Conservation (phyloP, 2,113 vertebrate genomes). For the Charina bottae region DNA sequence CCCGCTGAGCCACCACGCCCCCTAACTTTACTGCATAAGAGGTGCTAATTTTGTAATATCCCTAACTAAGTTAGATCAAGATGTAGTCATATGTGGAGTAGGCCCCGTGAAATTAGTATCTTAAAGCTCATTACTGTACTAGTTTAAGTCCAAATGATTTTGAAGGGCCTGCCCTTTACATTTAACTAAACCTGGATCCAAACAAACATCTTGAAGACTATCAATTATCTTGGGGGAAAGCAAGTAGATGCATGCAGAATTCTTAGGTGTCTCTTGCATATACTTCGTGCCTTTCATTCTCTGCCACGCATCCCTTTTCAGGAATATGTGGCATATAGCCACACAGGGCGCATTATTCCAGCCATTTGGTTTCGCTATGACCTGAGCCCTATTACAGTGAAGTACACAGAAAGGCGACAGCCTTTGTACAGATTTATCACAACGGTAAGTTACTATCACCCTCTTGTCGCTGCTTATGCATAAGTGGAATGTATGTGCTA, state of each 20-base stretch:
- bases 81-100: background rate
- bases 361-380: slow-evolving; percentile 99
- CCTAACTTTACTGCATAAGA: background rate
- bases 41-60: background rate
- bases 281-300: background rate
- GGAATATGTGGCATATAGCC: slow-evolving; percentile 98
- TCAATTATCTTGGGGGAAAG: background rate
- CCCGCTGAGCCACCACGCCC: too few relatives aligned
- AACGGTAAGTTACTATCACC: slow-evolving; percentile 83
- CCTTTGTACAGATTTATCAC: slow-evolving; percentile 98
- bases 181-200: background rate
- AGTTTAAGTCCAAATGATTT: background rate
- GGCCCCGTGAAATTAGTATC: background rate
- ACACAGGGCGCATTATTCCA: slow-evolving; percentile 96
- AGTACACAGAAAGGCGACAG: slow-evolving; percentile 95
- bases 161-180: background rate
- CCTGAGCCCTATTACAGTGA: slow-evolving; percentile 98
- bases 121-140: background rate
- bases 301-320: slow-evolving; percentile 49
- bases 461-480: background rate
- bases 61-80: background rate
- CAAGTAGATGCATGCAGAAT: background rate
- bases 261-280: background rate
- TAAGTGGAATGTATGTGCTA: background rate
- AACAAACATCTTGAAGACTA: background rate